phyloP scores from a whole-genome alignment of 2,888 invertebrate genomes.

The Caenorhabditis doughertyi region DNA sequence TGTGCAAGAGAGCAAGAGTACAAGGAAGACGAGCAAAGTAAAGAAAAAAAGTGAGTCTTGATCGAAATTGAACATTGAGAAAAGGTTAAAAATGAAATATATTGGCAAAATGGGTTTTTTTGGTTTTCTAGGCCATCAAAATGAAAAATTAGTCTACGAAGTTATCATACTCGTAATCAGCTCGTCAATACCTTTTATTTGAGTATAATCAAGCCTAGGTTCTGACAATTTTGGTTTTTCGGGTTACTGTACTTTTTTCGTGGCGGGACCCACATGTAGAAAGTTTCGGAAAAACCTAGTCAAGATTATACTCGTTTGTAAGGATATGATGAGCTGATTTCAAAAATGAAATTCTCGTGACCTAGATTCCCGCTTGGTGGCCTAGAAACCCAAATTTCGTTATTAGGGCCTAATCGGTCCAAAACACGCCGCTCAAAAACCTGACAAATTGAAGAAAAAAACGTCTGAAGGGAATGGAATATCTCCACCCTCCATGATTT shows the following conservation, averaged over 20 bases:
- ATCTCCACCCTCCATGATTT: too few species aligned
- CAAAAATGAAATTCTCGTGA: not conserved
- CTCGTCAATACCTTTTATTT: too few species aligned
- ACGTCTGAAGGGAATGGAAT: too few species aligned
- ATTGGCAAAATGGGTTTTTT: not conserved
- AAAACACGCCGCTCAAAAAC: too few species aligned
- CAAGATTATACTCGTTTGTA: slow-evolving; percentile 1
- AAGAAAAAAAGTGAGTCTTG: not conserved
- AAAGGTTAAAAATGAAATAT: not conserved
- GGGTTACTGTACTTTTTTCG: not conserved
- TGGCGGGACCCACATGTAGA: not conserved
- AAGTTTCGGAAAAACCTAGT: not conserved
- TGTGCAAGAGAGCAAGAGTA: too few species aligned
- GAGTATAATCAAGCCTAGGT: too few species aligned
- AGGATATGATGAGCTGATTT: not conserved
- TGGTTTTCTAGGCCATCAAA: not conserved
- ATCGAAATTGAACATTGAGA: not conserved
- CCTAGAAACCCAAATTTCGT: too few species aligned
- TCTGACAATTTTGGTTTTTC: too few species aligned
- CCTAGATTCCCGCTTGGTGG: too few species aligned
- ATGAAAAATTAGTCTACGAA: not conserved
- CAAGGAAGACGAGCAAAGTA: not conserved
- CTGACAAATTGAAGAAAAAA: too few species aligned
- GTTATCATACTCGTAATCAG: too few species aligned
- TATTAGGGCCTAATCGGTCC: too few species aligned